These are phyloP conservation scores for Stegana nigrithorax DNA, from an alignment of 2,888 invertebrate species.

Conservation along the genomic window DNA sequence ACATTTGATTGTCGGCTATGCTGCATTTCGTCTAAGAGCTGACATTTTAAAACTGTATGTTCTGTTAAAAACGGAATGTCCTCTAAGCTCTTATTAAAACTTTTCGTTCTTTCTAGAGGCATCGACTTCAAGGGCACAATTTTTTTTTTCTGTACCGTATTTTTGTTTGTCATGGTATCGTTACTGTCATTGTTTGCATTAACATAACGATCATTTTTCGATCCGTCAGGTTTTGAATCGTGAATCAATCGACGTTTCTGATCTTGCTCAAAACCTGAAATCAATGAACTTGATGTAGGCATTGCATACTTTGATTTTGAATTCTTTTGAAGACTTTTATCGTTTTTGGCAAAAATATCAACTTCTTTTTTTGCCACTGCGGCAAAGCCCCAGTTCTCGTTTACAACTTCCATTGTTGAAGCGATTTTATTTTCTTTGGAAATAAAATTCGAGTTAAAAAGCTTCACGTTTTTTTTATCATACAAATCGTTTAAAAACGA, in stretches of 20 bases:
- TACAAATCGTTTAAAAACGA: slow-evolving; percentile 45
- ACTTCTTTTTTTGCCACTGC: slow-evolving; percentile 72
- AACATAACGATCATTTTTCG: not conserved
- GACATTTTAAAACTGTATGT: slow-evolving; percentile 70
- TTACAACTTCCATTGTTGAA: slow-evolving; percentile 28
- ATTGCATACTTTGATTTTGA: not conserved
- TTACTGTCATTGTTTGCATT: slow-evolving; percentile 34
- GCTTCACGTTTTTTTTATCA: slow-evolving; percentile 41
- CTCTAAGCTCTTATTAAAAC: slow-evolving; percentile 51
- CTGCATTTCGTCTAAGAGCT: slow-evolving; percentile 48
- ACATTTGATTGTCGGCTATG: slow-evolving; percentile 26
- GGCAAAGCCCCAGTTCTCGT: slow-evolving; percentile 73
- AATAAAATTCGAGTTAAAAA: slow-evolving; percentile 33
- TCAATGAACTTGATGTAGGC: no score
- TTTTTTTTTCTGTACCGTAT: slow-evolving; percentile 41
- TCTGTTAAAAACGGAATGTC: slow-evolving; percentile 66
- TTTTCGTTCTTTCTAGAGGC: slow-evolving; percentile 58
- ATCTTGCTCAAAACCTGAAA: no score
- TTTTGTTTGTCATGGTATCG: slow-evolving; percentile 41
- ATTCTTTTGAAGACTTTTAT: not conserved
- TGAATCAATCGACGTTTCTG: no score
- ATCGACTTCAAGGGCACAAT: slow-evolving; percentile 60
- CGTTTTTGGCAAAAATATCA: slow-evolving; percentile 63
- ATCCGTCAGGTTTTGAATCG: not conserved
- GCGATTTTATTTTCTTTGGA: slow-evolving; percentile 31